phyloP scores from a whole-genome alignment of 1,140 invertebrate species.

The Eriosoma lanigerum region DNA sequence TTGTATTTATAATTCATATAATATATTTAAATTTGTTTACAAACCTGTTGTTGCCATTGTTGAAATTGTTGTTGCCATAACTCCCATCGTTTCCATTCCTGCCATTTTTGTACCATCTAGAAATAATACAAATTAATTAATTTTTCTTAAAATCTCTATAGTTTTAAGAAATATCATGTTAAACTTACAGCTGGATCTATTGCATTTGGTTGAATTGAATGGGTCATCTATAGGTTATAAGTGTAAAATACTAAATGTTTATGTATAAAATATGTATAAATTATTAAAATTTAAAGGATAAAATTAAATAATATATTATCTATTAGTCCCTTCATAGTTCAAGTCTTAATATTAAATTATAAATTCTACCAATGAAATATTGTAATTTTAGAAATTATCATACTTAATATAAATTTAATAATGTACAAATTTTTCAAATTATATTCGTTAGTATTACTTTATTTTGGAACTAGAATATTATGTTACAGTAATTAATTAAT shows the following conservation, averaged over 20 bases:
- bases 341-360: neutral
- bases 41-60: slow-evolving; percentile 74
- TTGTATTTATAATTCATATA: slow-evolving; percentile 59
- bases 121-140: slow-evolving; percentile 6
- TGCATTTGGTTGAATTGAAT: slow-evolving; percentile 23
- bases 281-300: neutral
- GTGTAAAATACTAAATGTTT: neutral
- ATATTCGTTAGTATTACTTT: no score
- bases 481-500: no score
- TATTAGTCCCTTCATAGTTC: no score
- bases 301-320: neutral
- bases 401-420: neutral
- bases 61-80: slow-evolving; percentile 82
- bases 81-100: slow-evolving; percentile 81
- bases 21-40: no score
- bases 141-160: no score
- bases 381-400: neutral
- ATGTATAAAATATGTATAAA: no score
- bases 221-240: slow-evolving; percentile 22
- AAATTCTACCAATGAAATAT: neutral
- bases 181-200: slow-evolving; percentile 43
- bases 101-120: slow-evolving; percentile 63
- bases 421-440: neutral
- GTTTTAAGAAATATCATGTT: neutral
- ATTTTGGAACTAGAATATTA: no score